These are phyloP conservation scores for Falcaria lacertinaria DNA, from an alignment of 2,888 invertebrate species.

Conservation along the genomic window DNA sequence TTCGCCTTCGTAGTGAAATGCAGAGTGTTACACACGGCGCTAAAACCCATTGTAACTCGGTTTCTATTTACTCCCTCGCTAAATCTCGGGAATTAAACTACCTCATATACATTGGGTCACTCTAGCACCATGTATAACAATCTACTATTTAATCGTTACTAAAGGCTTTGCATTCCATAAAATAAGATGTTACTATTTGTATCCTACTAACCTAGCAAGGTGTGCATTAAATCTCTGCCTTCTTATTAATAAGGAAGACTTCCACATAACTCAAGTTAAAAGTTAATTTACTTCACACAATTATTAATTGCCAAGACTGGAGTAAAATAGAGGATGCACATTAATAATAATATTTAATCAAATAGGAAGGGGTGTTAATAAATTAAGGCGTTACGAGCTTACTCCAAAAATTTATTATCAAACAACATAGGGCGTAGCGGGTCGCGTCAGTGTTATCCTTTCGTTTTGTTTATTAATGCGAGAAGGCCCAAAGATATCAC, in stretches of 20 bases:
- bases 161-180: too few species aligned
- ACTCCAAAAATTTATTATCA: slow-evolving; percentile 20
- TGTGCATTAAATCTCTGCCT: not conserved
- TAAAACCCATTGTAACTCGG: too few species aligned
- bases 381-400: slow-evolving; percentile 21
- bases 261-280: not conserved
- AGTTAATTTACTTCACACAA: not conserved
- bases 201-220: too few species aligned
- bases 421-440: slow-evolving; percentile 19
- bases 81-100: too few species aligned
- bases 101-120: too few species aligned
- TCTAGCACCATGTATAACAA: too few species aligned
- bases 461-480: slow-evolving; percentile 46
- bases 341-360: slow-evolving; percentile 17
- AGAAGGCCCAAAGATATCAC: slow-evolving; percentile 35
- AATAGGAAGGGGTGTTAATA: slow-evolving; percentile 21
- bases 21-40: too few species aligned
- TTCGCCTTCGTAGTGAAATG: too few species aligned
- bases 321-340: slow-evolving; percentile 9
- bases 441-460: slow-evolving; percentile 10
- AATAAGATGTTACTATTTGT: too few species aligned
- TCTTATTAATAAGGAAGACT: not conserved
- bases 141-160: too few species aligned
- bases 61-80: too few species aligned
- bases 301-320: not conserved